Conservation (phyloP, 2,888 invertebrate species). For the Gymnoscelis rufifasciata region DNA sequence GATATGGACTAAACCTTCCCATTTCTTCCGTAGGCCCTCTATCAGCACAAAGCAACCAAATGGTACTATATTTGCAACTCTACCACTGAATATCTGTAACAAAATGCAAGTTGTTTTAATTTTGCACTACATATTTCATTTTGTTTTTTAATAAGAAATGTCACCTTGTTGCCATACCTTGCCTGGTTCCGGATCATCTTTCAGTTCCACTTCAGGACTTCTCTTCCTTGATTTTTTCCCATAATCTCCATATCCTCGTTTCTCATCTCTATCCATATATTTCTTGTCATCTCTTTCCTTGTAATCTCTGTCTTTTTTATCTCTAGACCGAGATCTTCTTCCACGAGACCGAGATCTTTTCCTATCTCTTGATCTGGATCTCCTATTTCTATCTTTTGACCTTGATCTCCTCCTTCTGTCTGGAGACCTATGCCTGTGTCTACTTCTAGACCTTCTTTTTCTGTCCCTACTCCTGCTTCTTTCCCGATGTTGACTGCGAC, state of each 20-base stretch:
- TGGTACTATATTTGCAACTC: slow-evolving; percentile 96
- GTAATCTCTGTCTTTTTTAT: slow-evolving; percentile 27
- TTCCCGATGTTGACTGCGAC: slow-evolving; percentile 27
- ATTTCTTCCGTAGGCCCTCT: slow-evolving; percentile 91
- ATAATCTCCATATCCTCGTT: slow-evolving; percentile 36
- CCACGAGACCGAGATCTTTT: slow-evolving; percentile 16
- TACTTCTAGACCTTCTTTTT: slow-evolving; percentile 37
- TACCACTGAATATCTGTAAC: slow-evolving; percentile 91
- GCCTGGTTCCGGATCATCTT: slow-evolving; percentile 87
- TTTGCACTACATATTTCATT: not conserved
- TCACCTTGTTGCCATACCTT: slow-evolving; percentile 79
- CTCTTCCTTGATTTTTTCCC: slow-evolving; percentile 51
- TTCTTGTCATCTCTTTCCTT: slow-evolving; percentile 36
- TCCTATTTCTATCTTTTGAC: slow-evolving; percentile 26
- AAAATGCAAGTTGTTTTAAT: not conserved
- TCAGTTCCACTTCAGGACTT: slow-evolving; percentile 78
- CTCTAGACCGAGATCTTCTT: not conserved
- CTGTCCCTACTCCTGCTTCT: slow-evolving; percentile 26
- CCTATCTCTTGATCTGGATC: slow-evolving; percentile 37
- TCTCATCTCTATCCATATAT: slow-evolving; percentile 16
- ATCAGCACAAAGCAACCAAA: slow-evolving; percentile 99
- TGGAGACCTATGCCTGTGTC: slow-evolving; percentile 35
- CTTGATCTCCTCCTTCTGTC: slow-evolving; percentile 40
- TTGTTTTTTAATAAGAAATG: no score
- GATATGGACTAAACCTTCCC: slow-evolving; percentile 98